Evolutionary conservation across 2,113 vertebrate genomes (phyloP), one percentile per base, ranked within the genome.

Genomic region (Seriola dumerili): DNA sequence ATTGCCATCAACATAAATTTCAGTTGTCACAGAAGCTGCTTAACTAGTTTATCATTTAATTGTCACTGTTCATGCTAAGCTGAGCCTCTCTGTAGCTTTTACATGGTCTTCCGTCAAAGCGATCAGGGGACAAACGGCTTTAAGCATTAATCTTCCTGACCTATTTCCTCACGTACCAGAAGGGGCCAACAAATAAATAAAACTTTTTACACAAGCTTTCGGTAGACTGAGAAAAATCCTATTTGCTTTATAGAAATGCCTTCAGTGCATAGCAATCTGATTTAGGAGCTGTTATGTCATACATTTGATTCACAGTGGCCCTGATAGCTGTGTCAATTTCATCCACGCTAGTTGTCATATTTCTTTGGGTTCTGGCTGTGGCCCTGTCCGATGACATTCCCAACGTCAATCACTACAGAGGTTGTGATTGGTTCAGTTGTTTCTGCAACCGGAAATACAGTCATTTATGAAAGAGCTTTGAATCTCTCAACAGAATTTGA

Each of bases 1-100:
- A 72, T 69, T 58, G 21, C 40, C 25, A 36, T 87, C 25, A 72
- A 38, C 48, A 48, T 77, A 54, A 72, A 72, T 78, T 70, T 62
- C 50, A 79, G 34, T 23, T 85, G 72, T 80, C 73, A 65, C 16
- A 36, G 32, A 78, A 63, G 34, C 57, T 14, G 55, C 55, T 65
- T 25, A 44, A 66, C 54, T 32, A 14, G 63, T 58, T 76, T 54
- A 67, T 16, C 3, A 52, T 78, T 64, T 68, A 61, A 55, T 65
- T 75, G 38, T 59, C 5, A 2, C 50, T n/a, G 62, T 73, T 29
- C 40, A 48, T 14, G 67, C 14, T 54, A 61, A 44, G 16, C 36
- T 25, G 3, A 63, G 14, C 46, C 46, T 63, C 40, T 77, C 32
- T 9, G 21, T 72, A 77, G 59, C 17, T 58, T 40, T 72, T 59